Evolutionary conservation across 1,140 invertebrate genomes (phyloP).

Genomic region (Dufourea novaeangliae): DNA sequence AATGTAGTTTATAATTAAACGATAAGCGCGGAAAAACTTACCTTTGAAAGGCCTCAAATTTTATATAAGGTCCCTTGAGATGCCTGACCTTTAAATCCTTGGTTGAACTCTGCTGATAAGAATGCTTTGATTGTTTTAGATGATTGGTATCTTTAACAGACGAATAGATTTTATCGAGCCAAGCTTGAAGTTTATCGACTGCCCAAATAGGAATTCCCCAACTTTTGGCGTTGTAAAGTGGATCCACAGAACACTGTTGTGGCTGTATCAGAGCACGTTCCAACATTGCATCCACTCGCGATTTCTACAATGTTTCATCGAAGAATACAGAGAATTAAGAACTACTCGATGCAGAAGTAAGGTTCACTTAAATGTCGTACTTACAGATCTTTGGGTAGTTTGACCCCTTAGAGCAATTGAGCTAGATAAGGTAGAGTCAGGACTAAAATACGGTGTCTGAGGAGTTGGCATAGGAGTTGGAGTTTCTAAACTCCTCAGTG

Average conservation of each 20-base stretch:
- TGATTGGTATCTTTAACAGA: conserved; percentile 71
- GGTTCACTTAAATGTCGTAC: conserved; percentile 23
- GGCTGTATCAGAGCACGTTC: conserved; percentile 84
- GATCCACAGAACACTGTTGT: conserved; percentile 82
- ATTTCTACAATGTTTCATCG: conserved; percentile 77
- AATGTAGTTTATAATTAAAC: background rate
- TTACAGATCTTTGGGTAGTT: conserved; percentile 80
- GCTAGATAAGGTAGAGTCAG: conserved; percentile 78
- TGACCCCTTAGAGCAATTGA: conserved; percentile 76
- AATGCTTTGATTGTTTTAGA: conserved; percentile 66
- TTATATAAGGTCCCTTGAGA: conserved; percentile 80
- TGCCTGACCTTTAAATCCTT: conserved; percentile 76
- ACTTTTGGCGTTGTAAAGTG: conserved; percentile 81
- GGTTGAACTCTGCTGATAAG: conserved; percentile 62
- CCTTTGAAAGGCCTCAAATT: conserved; percentile 82
- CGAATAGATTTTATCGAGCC: conserved; percentile 78
- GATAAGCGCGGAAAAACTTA: conserved; percentile 49
- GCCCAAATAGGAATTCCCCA: conserved; percentile 85
- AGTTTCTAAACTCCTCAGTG: conserved; percentile 77
- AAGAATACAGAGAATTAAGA: background rate
- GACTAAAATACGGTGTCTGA: conserved; percentile 77
- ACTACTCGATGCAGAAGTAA: background rate
- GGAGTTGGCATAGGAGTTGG: conserved; percentile 76
- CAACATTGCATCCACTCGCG: conserved; percentile 87
- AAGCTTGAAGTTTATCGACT: conserved; percentile 82